A percentile compares a stretch with the other conserved stretches of the same genome.
phyloP scores from a whole-genome alignment of 2,113 vertebrate genomes.

The Caracal caracal region DNA sequence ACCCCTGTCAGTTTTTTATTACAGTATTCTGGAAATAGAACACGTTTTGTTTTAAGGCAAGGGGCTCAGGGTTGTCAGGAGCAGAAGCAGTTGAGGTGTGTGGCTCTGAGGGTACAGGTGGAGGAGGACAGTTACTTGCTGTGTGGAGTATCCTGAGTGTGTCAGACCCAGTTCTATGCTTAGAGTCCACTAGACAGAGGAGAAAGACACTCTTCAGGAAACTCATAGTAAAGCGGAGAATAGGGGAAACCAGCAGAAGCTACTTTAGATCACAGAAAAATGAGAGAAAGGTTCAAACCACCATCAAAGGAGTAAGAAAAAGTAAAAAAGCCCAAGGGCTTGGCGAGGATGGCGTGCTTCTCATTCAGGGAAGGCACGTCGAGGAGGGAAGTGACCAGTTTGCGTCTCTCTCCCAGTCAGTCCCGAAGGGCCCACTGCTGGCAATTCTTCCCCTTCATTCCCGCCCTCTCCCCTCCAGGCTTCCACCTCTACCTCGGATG shows the following conservation, averaged over 20 bases:
- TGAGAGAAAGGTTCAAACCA: neutral
- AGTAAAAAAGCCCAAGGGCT: neutral
- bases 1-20: neutral
- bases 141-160: neutral
- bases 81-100: neutral
- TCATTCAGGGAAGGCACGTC: fast-evolving
- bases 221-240: neutral
- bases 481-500: slow-evolving; percentile 94
- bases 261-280: neutral
- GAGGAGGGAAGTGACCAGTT: neutral
- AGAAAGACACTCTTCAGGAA: neutral
- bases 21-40: neutral
- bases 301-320: neutral
- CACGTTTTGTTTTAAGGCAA: neutral
- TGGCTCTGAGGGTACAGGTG: neutral
- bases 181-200: neutral
- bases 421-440: neutral
- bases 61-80: neutral
- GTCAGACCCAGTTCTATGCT: fast-evolving
- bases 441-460: fast-evolving
- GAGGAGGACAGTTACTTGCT: neutral
- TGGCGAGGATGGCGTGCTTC: neutral
- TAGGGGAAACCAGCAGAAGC: neutral
- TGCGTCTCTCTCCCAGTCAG: fast-evolving
- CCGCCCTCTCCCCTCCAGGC: slow-evolving; percentile 83